These are phyloP conservation scores for Zootoca vivipara DNA, from an alignment of 2,113 vertebrate species.

Conservation along the genomic window DNA sequence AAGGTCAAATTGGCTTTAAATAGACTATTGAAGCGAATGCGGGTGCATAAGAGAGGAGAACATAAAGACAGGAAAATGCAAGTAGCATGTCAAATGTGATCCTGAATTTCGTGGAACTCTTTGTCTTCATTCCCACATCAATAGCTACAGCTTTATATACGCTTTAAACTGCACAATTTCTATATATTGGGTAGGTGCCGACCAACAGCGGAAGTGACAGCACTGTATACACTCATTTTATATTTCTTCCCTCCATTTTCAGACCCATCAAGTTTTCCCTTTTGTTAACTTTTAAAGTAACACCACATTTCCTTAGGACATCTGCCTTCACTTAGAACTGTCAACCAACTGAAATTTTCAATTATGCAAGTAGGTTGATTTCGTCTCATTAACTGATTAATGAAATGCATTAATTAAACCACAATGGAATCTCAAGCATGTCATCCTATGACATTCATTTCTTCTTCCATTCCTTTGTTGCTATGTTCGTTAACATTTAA, in stretches of 20 bases:
- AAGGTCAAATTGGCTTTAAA: background rate
- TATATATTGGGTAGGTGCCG: too few species aligned
- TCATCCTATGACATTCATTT: background rate
- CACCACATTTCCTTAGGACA: background rate
- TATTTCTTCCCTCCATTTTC: constrained; percentile 10
- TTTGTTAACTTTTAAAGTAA: constrained; percentile 8
- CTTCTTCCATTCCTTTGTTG: constrained; percentile 5
- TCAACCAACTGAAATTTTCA: constrained; percentile 8
- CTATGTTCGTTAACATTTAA: constrained; percentile 3
- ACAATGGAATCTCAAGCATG: background rate
- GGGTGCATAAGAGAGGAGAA: background rate
- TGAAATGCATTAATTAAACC: constrained; percentile 27
- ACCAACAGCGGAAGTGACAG: too few species aligned
- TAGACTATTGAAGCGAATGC: background rate
- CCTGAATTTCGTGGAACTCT: background rate
- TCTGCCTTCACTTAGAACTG: constrained; percentile 11
- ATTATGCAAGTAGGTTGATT: constrained; percentile 2
- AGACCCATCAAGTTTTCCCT: constrained; percentile 12
- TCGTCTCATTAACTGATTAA: constrained; percentile 15
- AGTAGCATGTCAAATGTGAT: background rate
- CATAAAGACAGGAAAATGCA: background rate
- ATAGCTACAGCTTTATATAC: background rate
- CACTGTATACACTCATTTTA: background rate
- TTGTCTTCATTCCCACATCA: background rate
- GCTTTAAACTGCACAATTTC: background rate